Evolutionary conservation across 2,113 vertebrate genomes (phyloP), one percentile per base, ranked within the genome.

Genomic region (Copsychus sechellarum): DNA sequence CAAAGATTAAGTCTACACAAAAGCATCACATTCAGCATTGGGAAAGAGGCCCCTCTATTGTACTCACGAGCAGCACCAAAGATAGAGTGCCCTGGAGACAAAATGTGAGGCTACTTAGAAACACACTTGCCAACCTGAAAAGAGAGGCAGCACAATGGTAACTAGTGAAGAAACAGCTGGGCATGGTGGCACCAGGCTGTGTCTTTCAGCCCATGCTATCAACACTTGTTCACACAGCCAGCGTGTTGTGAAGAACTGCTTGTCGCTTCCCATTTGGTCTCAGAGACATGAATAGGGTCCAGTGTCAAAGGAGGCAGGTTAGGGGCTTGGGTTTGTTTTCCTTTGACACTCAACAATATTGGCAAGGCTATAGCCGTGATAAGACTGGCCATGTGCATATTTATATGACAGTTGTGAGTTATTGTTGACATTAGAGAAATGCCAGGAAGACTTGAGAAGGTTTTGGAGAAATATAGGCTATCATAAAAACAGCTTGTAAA

Each of bases 191-290:
- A 97, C 93, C 95, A 98, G 97, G 90, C 97, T 97, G 97, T 58
- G 96, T 96, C 96, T 97, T 97, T 98, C 97, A 97, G 84, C 28
- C 89, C 70, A 0, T 86, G 94, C 95, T 97, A 97, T 96, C 97
- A 94, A 95, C 97, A 94, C 86, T 97, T 97, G 94, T 83, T 96
- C 96, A 86, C n/a, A 48, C 0, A 92, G 79, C 65, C 93, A 95
- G 91, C 13, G 4, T 66, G 86, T 73, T 80, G 93, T 83, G 94
- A 96, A 95, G 90, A 92, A 95, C 71, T 7, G 18, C 86, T 94
- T 97, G 96, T 98, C 91, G 9, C 82, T 91, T 96, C 85, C 86
- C 95, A 96, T 97, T 97, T 97, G 92, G 86, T 91, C 93, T 96
- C 95, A 95, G 93, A 88, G 80, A 96, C 76, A 92, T 88, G 62